A percentile compares a stretch with the other conserved stretches of the same genome.
Conservation (phyloP, 2,888 invertebrate genomes). For the Epinotia brunnichana region DNA sequence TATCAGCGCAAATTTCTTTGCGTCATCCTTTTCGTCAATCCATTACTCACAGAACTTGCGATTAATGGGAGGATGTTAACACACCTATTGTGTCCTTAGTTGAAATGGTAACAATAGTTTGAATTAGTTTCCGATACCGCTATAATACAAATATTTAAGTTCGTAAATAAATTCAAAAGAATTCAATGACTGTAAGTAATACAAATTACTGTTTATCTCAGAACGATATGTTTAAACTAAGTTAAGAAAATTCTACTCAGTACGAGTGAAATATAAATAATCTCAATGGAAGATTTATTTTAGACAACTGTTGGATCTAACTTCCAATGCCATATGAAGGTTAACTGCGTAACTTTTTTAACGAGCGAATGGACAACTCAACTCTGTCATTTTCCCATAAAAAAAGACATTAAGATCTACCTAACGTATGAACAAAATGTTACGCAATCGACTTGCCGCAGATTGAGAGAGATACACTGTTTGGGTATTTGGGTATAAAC, state of each 20-base stretch:
- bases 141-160: background rate
- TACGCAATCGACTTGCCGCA: too few relatives aligned
- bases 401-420: too few relatives aligned
- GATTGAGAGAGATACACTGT: too few relatives aligned
- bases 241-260: background rate
- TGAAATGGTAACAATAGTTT: slow-evolving; percentile 1
- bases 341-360: too few relatives aligned
- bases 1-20: slow-evolving; percentile 25
- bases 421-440: too few relatives aligned
- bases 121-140: too few relatives aligned
- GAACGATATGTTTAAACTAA: background rate
- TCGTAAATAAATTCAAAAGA: background rate
- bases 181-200: too few relatives aligned
- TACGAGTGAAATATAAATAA: background rate
- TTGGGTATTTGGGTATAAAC: too few relatives aligned
- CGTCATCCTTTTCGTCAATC: slow-evolving; percentile 22
- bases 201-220: background rate
- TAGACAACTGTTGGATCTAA: too few relatives aligned
- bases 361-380: too few relatives aligned
- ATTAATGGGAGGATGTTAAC: slow-evolving; percentile 4
- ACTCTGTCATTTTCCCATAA: too few relatives aligned
- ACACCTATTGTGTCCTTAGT: slow-evolving; percentile 6
- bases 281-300: background rate
- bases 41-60: slow-evolving; percentile 24
- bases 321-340: too few relatives aligned